phyloP scores from a whole-genome alignment of 2,888 invertebrate genomes.

The Polylopha cassiicola region DNA sequence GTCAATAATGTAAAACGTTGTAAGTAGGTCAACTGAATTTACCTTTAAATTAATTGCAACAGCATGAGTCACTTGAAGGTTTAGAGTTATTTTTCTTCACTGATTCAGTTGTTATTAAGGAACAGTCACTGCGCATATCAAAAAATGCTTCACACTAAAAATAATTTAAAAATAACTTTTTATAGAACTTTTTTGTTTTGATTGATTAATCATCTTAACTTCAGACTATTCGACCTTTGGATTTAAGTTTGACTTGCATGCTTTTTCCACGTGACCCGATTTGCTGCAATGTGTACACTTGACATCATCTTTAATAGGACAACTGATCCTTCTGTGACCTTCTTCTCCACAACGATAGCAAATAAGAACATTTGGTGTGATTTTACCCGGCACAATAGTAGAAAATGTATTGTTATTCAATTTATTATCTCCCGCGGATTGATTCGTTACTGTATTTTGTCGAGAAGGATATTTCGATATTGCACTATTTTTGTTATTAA shows the following conservation, averaged over 20 bases:
- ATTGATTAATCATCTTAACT: slow-evolving; percentile 23
- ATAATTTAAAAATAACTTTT: slow-evolving; percentile 18
- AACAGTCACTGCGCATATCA: slow-evolving; percentile 28
- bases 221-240: slow-evolving; percentile 26
- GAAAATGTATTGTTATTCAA: no score
- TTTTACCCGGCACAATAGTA: slow-evolving; percentile 22
- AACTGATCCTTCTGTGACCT: slow-evolving; percentile 21
- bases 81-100: slow-evolving; percentile 7
- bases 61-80: slow-evolving; percentile 12
- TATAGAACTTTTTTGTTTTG: slow-evolving; percentile 25
- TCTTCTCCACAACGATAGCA: slow-evolving; percentile 23
- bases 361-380: no score
- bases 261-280: slow-evolving; percentile 26
- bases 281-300: slow-evolving; percentile 27
- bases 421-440: slow-evolving; percentile 22
- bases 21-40: slow-evolving; percentile 16
- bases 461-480: neutral
- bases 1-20: slow-evolving; percentile 19
- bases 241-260: slow-evolving; percentile 23
- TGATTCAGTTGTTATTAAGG: slow-evolving; percentile 21
- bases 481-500: neutral
- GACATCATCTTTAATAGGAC: slow-evolving; percentile 17
- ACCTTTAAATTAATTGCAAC: slow-evolving; percentile 14
- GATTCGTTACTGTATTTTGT: slow-evolving; percentile 16
- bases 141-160: slow-evolving; percentile 23